These are phyloP conservation scores for Pantherophis guttatus DNA, from an alignment of 2,113 vertebrate genomes.

Conservation along the genomic window DNA sequence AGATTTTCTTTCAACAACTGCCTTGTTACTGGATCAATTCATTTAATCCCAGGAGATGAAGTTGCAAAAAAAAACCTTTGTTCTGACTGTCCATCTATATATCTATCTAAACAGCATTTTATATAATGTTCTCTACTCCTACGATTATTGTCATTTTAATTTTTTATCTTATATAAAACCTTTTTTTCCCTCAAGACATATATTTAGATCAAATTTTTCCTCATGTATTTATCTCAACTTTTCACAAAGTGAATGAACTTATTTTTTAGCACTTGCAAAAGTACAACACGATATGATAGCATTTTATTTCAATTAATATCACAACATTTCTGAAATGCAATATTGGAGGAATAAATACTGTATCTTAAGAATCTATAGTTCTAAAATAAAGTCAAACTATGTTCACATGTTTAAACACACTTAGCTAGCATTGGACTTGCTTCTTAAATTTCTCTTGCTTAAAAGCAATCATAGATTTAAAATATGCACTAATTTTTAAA, in stretches of 20 bases:
- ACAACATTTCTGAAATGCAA: neutral
- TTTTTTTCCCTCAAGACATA: fast-evolving
- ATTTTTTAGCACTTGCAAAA: neutral
- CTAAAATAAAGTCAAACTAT: neutral
- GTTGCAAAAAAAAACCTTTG: neutral
- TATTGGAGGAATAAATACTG: neutral
- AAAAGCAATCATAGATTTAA: neutral
- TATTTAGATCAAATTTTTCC: neutral
- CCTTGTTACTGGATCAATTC: neutral
- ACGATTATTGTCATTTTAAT: neutral
- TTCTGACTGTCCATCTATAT: neutral
- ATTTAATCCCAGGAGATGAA: neutral
- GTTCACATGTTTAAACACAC: neutral
- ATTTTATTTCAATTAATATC: neutral
- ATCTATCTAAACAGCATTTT: neutral
- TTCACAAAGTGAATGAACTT: neutral
- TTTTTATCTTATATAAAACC: neutral
- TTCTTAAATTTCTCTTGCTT: neutral
- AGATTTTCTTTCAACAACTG: neutral
- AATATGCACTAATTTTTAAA: neutral
- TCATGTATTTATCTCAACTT: conserved; percentile 1
- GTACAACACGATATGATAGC: neutral
- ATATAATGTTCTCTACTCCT: fast-evolving
- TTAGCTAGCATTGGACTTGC: neutral
- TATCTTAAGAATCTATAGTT: neutral